These are phyloP conservation scores for Nezara viridula DNA, from an alignment of 2,888 invertebrate genomes.

Conservation along the genomic window DNA sequence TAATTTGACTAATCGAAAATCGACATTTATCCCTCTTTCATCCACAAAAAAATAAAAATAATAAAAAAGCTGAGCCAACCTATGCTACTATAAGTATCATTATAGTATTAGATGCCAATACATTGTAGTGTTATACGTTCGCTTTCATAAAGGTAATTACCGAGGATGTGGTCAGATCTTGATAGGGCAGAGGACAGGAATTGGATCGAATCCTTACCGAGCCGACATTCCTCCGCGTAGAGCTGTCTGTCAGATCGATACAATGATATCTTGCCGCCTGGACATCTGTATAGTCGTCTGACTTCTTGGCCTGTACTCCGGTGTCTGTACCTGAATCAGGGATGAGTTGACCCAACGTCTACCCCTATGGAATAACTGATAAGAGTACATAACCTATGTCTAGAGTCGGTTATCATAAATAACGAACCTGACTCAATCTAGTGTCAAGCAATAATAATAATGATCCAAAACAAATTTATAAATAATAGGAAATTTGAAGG, in stretches of 20 bases:
- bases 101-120: neutral
- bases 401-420: neutral
- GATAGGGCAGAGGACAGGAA: neutral
- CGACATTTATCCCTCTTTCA: too few species aligned
- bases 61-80: neutral
- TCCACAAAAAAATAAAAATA: too few species aligned
- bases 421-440: too few species aligned
- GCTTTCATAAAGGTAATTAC: neutral
- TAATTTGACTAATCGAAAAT: too few species aligned
- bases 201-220: slow-evolving; percentile 1
- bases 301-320: neutral
- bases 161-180: neutral
- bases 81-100: neutral
- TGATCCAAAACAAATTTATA: too few species aligned
- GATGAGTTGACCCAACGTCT: neutral
- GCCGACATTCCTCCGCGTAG: slow-evolving; percentile 11
- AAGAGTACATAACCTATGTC: neutral
- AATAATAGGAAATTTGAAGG: too few species aligned
- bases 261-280: slow-evolving; percentile 10
- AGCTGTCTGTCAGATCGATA: slow-evolving; percentile 13
- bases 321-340: neutral
- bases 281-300: slow-evolving; percentile 7
- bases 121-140: neutral
- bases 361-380: neutral
- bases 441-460: too few species aligned